Percentiles rank a stretch among this genome's conserved stretches.
Evolutionary conservation across 2,113 vertebrate genomes (phyloP).

Genomic region (Malaclemys terrapin): DNA sequence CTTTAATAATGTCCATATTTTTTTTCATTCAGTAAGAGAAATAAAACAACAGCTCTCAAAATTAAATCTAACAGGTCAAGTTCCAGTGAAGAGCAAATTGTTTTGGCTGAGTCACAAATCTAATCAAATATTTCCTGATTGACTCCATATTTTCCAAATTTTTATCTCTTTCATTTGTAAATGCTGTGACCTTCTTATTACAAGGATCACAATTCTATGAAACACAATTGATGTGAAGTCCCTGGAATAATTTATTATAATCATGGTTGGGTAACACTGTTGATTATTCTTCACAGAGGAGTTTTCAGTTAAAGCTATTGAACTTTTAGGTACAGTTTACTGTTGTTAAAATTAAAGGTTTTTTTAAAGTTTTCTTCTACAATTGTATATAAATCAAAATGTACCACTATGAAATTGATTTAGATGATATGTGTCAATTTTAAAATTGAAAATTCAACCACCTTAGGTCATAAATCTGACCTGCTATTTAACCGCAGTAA

Average conservation of each 20-base stretch:
- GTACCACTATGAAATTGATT: not conserved
- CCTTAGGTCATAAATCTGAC: not conserved
- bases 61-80: not conserved
- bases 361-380: not conserved
- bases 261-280: constrained; percentile 36
- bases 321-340: not conserved
- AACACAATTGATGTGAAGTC: constrained; percentile 18
- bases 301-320: constrained; percentile 25
- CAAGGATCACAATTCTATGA: not conserved
- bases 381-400: not conserved
- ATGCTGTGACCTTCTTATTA: not conserved
- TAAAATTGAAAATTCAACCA: not conserved
- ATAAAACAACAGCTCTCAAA: not conserved
- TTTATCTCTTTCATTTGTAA: constrained; percentile 5
- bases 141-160: not conserved
- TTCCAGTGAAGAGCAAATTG: not conserved
- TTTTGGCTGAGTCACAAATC: not conserved
- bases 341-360: constrained; percentile 1
- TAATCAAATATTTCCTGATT: not conserved
- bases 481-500: not conserved
- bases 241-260: constrained; percentile 30
- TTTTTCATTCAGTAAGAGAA: not conserved
- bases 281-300: constrained; percentile 13
- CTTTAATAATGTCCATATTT: not conserved
- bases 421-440: not conserved